Evolutionary conservation across 2,888 invertebrate genomes (phyloP).

Genomic region (Melanargia galathea): DNA sequence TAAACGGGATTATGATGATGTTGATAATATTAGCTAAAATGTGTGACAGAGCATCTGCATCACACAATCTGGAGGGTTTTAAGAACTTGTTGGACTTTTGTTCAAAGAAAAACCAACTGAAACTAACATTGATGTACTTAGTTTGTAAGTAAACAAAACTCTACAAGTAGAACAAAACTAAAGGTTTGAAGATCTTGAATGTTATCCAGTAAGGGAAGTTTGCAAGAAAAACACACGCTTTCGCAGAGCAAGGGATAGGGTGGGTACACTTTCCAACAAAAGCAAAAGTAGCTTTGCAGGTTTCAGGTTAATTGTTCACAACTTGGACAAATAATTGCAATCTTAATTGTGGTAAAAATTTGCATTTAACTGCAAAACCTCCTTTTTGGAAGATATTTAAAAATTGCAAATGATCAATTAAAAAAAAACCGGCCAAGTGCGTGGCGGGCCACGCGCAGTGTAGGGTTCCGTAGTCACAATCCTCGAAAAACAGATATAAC

Average conservation of each 20-base stretch:
- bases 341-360: not conserved
- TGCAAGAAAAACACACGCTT: conserved; percentile 25
- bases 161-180: conserved; percentile 13
- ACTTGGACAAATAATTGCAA: not conserved
- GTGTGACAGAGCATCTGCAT: no score
- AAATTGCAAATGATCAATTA: not conserved
- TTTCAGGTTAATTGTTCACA: conserved; percentile 7
- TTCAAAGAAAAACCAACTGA: not conserved
- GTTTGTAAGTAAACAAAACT: conserved; percentile 19
- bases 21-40: no score
- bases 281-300: not conserved
- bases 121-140: conserved; percentile 1
- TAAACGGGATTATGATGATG: not conserved
- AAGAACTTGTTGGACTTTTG: not conserved
- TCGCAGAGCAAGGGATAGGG: conserved; percentile 22
- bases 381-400: not conserved
- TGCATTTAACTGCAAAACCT: not conserved
- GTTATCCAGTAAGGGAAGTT: conserved; percentile 21
- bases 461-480: no score
- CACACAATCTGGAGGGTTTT: not conserved
- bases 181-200: conserved; percentile 11
- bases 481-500: no score
- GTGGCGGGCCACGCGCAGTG: no score
- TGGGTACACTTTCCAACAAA: conserved; percentile 13
- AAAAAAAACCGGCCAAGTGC: not conserved